Base-by-base conservation (phyloP, 1,140 invertebrate species). In the Drosophila persimilis region DNA sequence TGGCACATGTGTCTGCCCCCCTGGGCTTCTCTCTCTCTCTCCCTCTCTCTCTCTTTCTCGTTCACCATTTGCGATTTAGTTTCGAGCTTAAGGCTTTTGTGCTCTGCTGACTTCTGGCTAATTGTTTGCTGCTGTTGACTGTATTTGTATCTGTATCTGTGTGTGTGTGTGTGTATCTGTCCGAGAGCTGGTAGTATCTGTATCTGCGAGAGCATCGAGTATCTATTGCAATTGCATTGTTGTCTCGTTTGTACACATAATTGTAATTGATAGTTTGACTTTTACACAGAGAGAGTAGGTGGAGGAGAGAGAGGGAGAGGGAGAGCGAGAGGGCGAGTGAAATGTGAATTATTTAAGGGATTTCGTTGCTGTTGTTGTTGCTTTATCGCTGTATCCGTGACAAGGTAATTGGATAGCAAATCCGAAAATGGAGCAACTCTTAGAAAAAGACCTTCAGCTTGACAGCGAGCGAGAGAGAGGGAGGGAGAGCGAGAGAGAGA, bases 221-320 rank as follows among this genome's bases (percentile, higher is more conserved):
- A 69, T 69, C 65, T 67, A 67, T 69, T 57, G 63, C 51, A 31
- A 56, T 41, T 56, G 65, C 63, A 69, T 57, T 69, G 65, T 69
- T 69, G 57, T 78, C 69, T 75, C 72, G 67, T 76, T 72, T 81
- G 73, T 79, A 54, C 79, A 79, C 80, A 86, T 86, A 78, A 81
- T 81, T 81, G 77, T 86, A 88, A 85, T 88, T 85, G 81, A 85
- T 85, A 86, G 83, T 78, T 86, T 86, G 73, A 86, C 81, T 86
- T 86, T 71, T 59, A 56, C 60, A 71, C 26, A 58, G 29, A 45
- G 26, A 13, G 3, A 39, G 35, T 3, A 35, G 31, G 3, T 3
- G 3, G 0, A 13, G 1, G 3, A 45, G 17, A 47, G 11, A 43
- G 20, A 51, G 35, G 44, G n/a, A 45, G 20, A 31, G 17, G 41